These are phyloP conservation scores for Tiphia femorata DNA, from an alignment of 2,888 invertebrate genomes.

Conservation along the genomic window DNA sequence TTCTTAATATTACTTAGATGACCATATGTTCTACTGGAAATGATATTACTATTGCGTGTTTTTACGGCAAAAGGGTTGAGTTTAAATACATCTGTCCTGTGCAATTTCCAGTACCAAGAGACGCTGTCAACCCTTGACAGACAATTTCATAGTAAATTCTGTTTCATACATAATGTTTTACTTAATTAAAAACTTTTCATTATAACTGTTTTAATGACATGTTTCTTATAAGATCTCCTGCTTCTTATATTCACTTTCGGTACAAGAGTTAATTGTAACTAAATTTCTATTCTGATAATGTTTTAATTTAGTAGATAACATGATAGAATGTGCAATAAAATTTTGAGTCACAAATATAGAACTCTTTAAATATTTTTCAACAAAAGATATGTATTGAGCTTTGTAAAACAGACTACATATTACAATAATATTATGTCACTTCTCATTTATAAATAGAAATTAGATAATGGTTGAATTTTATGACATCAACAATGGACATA, in stretches of 20 bases:
- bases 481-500: constrained; percentile 39
- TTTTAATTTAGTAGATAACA: constrained; percentile 60
- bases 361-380: constrained; percentile 28
- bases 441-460: constrained; percentile 21
- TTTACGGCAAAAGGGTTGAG: constrained; percentile 39
- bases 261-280: constrained; percentile 47
- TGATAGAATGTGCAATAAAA: constrained; percentile 54
- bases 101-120: constrained; percentile 48
- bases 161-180: constrained; percentile 11
- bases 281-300: constrained; percentile 50
- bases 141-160: constrained; percentile 38
- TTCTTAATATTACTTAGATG: no score
- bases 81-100: constrained; percentile 35
- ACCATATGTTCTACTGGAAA: no score
- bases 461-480: constrained; percentile 25
- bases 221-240: no score
- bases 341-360: constrained; percentile 37
- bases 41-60: constrained; percentile 12
- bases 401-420: constrained; percentile 7
- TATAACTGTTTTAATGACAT: no score
- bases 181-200: constrained; percentile 17
- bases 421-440: not conserved
- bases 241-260: constrained; percentile 28
- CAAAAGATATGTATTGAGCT: constrained; percentile 34
- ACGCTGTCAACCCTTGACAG: constrained; percentile 56